Evolutionary conservation across 2,797 vertebrate species (phyloP).

Genomic region (Kryptopterus vitreolus): DNA sequence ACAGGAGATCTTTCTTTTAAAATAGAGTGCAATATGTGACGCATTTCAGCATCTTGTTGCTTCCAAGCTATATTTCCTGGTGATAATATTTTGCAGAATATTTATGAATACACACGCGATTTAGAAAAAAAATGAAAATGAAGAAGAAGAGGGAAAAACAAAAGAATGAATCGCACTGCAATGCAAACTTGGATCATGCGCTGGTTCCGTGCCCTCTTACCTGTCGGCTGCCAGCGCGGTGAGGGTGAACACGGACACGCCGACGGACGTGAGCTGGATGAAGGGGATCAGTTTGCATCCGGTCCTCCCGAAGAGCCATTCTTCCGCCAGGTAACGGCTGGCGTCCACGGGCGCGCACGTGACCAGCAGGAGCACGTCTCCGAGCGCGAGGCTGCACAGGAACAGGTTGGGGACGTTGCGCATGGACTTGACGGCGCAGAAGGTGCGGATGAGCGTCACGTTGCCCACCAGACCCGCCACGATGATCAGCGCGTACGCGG

Average conservation of each 20-base stretch:
- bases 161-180: no score
- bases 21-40: background rate
- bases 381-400: constrained; percentile 92
- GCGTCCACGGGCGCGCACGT: constrained; percentile 95
- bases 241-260: constrained; percentile 96
- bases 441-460: constrained; percentile 91
- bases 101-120: background rate
- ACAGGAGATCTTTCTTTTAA: no score
- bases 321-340: constrained; percentile 87
- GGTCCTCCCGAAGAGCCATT: constrained; percentile 91
- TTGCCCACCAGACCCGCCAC: constrained; percentile 88
- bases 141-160: no score
- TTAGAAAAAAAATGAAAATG: background rate
- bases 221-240: constrained; percentile 95
- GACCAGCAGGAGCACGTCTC: constrained; percentile 88
- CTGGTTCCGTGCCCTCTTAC: constrained; percentile 69
- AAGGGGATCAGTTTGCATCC: constrained; percentile 96
- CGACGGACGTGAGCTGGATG: constrained; percentile 95
- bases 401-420: constrained; percentile 92
- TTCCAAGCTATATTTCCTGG: background rate
- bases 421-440: constrained; percentile 88
- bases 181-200: no score
- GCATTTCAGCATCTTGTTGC: background rate
- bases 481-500: constrained; percentile 84
- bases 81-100: background rate